Evolutionary conservation across 1,140 invertebrate species (phyloP).

Genomic region (Zaprionus vittiger): DNA sequence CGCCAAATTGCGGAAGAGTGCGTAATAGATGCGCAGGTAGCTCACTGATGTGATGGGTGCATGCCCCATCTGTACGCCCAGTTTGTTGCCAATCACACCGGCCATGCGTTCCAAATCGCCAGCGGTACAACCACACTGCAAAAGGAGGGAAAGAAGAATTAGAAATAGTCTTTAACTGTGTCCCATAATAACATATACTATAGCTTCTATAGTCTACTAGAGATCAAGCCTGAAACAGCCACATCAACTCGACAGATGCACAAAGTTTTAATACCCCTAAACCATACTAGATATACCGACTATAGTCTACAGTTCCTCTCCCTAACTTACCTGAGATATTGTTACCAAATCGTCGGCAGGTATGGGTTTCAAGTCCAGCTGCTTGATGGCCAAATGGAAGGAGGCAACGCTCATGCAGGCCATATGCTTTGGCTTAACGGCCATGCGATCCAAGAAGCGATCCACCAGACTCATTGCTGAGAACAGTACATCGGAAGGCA

Average conservation of each 20-base stretch:
- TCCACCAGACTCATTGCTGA: constrained; percentile 91
- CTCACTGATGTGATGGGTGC: constrained; percentile 87
- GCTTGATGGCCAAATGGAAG: constrained; percentile 84
- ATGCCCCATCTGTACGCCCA: constrained; percentile 87
- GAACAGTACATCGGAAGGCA: constrained; percentile 91
- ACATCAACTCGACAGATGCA: too few species aligned
- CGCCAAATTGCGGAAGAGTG: constrained; percentile 86
- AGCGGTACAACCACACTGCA: constrained; percentile 90
- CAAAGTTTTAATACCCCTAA: too few species aligned
- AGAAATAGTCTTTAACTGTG: too few species aligned
- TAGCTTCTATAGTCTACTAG: too few species aligned
- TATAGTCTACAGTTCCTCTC: too few species aligned
- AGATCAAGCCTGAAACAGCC: too few species aligned
- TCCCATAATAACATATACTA: too few species aligned
- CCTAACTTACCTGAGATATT: constrained; percentile 78
- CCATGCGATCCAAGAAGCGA: constrained; percentile 90
- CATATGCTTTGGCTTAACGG: constrained; percentile 85
- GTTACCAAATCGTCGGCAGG: constrained; percentile 84
- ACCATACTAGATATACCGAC: too few species aligned
- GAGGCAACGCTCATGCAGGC: constrained; percentile 84
- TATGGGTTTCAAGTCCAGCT: constrained; percentile 80
- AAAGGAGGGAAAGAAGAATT: background rate
- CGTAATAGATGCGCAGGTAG: constrained; percentile 88
- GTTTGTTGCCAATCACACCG: constrained; percentile 88
- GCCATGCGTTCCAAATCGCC: constrained; percentile 91